Conservation (phyloP, 2,888 invertebrate genomes). For the Chrysolina haemoptera region DNA sequence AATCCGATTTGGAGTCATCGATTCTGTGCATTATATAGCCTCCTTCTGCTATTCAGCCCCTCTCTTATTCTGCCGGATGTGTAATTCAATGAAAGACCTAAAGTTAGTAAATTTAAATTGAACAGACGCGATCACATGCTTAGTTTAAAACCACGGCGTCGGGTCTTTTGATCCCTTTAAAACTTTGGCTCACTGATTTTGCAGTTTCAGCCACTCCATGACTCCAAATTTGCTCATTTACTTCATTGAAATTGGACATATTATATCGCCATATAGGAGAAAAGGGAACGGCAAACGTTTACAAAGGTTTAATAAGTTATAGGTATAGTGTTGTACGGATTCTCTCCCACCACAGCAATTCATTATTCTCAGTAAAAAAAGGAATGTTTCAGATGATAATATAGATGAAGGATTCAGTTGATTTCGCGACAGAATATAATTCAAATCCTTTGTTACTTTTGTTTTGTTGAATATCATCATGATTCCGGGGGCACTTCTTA, state of each 20-base stretch:
- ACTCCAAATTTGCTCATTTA: slow-evolving; percentile 40
- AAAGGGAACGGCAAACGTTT: background rate
- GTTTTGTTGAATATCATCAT: no score
- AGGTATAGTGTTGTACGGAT: no score
- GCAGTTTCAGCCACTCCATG: slow-evolving; percentile 48
- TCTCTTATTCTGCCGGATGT: slow-evolving; percentile 51
- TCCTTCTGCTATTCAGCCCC: slow-evolving; percentile 26
- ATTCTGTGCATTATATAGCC: slow-evolving; percentile 40
- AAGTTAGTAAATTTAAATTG: slow-evolving; percentile 58
- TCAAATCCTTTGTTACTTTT: no score
- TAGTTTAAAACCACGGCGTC: slow-evolving; percentile 61
- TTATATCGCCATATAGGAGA: background rate
- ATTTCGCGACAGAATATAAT: no score
- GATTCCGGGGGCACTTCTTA: no score
- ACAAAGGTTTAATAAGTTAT: no score
- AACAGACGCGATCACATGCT: slow-evolving; percentile 60
- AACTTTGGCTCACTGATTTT: slow-evolving; percentile 50
- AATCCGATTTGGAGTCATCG: slow-evolving; percentile 59
- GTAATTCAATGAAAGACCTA: slow-evolving; percentile 59
- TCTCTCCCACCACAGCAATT: no score
- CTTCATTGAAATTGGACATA: slow-evolving; percentile 32
- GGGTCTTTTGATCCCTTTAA: slow-evolving; percentile 56
- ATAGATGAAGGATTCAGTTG: no score
- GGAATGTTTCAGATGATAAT: no score
- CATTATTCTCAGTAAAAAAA: no score